phyloP scores from a whole-genome alignment of 2,888 invertebrate species.

The Philonicus albiceps region DNA sequence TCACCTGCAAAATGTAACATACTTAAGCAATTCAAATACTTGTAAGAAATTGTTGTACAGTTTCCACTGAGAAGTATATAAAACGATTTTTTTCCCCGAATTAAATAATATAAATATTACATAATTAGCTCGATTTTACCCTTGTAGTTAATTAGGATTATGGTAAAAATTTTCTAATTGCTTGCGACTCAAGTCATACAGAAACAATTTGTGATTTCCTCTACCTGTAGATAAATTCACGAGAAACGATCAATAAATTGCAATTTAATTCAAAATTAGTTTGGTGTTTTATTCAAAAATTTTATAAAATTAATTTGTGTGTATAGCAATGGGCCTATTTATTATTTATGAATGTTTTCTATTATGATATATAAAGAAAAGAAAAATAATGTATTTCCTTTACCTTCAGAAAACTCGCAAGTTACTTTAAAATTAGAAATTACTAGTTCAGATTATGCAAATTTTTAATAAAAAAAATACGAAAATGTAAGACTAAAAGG shows the following conservation, averaged over 20 bases:
- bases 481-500: no score
- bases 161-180: slow-evolving; percentile 22
- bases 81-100: background rate
- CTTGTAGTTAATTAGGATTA: slow-evolving; percentile 16
- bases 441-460: no score
- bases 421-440: no score
- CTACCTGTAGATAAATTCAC: slow-evolving; percentile 18
- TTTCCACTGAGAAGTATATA: background rate
- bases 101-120: background rate
- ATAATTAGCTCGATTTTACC: slow-evolving; percentile 24
- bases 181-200: background rate
- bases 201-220: slow-evolving; percentile 30
- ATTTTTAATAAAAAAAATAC: no score
- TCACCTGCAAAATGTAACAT: background rate
- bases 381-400: no score
- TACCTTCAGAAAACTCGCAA: no score
- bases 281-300: background rate
- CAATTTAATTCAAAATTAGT: slow-evolving; percentile 4
- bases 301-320: background rate
- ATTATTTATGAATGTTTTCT: no score
- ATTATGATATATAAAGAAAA: no score
- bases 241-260: slow-evolving; percentile 16
- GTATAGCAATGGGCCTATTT: no score
- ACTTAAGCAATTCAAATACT: background rate
- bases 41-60: background rate